Conservation (phyloP, 2,113 vertebrate species). For the Bubalus kerabau region DNA sequence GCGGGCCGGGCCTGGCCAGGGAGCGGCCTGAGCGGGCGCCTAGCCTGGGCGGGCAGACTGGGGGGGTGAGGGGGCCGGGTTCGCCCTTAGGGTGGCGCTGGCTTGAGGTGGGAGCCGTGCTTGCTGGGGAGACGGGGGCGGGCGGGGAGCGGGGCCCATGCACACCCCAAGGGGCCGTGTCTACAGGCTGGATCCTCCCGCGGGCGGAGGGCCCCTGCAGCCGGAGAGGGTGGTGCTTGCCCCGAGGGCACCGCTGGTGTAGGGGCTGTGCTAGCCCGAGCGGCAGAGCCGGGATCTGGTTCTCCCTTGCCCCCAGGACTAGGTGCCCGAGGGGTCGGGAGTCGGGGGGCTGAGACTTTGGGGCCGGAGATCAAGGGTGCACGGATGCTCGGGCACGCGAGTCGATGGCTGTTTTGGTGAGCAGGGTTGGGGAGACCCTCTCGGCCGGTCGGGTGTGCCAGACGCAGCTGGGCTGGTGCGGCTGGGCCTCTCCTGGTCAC, state of each 20-base stretch:
- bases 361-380: background rate
- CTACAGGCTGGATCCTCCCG: background rate
- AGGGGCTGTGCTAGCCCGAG: background rate
- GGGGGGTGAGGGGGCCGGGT: background rate
- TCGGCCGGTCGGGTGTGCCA: background rate
- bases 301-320: background rate
- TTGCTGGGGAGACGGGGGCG: background rate
- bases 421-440: background rate
- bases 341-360: background rate
- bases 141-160: background rate
- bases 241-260: background rate
- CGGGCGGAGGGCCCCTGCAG: background rate
- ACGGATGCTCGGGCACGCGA: background rate
- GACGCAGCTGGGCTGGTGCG: background rate
- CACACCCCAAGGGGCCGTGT: background rate
- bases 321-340: background rate
- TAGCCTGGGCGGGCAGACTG: background rate
- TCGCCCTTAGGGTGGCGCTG: background rate
- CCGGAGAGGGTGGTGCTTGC: background rate
- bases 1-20: background rate
- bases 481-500: background rate
- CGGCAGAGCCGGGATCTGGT: background rate
- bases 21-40: conserved; percentile 1
- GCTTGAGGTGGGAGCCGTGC: background rate
- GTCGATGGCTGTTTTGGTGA: background rate